Conservation (phyloP, 2,113 vertebrate genomes). For the Myotis davidii region DNA sequence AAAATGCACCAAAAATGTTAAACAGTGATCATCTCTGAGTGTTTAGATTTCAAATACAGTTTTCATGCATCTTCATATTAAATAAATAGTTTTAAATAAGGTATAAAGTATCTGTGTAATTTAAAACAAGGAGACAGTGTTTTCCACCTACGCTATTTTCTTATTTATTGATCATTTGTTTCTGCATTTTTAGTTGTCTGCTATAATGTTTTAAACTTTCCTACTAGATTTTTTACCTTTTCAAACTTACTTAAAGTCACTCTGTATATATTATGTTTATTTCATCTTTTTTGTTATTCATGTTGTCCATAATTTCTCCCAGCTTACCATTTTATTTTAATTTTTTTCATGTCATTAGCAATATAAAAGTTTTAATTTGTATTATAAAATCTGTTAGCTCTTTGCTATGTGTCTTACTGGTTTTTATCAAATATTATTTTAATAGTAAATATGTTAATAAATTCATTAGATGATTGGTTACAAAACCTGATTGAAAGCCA, state of each 20-base stretch:
- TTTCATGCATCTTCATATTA: background rate
- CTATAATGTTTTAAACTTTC: background rate
- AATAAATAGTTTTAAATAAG: background rate
- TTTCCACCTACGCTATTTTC: background rate
- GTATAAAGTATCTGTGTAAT: background rate
- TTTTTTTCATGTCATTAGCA: background rate
- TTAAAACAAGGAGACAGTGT: background rate
- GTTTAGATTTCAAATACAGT: background rate
- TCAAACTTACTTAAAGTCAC: background rate
- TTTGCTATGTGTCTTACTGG: background rate
- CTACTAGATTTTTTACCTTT: background rate
- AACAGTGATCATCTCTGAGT: background rate
- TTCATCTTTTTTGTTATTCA: background rate
- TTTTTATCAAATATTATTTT: background rate
- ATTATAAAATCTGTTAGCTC: background rate
- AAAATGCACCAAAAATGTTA: background rate
- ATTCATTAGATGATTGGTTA: background rate
- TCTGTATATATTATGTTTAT: background rate
- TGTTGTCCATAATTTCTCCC: background rate
- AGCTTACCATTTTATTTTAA: slow-evolving; percentile 23
- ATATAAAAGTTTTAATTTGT: background rate
- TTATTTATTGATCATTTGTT: background rate
- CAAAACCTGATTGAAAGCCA: background rate
- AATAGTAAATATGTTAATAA: background rate
- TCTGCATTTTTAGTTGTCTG: background rate